These are phyloP conservation scores for Platycercus adscitus DNA, from an alignment of 2,113 vertebrate genomes.

Conservation along the genomic window DNA sequence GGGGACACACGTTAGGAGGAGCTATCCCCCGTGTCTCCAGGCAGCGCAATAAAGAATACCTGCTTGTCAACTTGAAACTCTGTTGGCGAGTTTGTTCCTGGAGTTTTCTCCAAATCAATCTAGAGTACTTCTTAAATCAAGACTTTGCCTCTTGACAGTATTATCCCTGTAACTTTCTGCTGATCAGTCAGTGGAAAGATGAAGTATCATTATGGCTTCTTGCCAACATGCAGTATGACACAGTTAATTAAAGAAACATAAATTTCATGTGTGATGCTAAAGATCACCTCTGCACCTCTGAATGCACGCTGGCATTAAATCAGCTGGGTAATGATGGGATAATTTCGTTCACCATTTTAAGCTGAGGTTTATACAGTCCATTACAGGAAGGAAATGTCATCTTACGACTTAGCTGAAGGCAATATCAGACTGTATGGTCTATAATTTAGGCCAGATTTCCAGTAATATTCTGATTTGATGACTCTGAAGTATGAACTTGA, in stretches of 20 bases:
- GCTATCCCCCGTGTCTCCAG: no score
- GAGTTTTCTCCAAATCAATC: background rate
- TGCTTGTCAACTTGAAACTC: no score
- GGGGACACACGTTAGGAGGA: no score
- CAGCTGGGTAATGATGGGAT: constrained; percentile 1
- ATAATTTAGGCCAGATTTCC: constrained; percentile 25
- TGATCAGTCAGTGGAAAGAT: background rate
- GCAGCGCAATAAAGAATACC: no score
- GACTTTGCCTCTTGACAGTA: background rate
- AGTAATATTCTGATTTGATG: constrained; percentile 10
- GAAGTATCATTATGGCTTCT: background rate
- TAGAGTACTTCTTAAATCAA: constrained; percentile 27
- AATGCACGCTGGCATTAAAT: constrained; percentile 20
- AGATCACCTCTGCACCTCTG: constrained; percentile 7
- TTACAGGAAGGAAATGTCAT: constrained; percentile 37
- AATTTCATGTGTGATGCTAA: background rate
- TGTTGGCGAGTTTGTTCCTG: no score
- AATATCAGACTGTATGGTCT: background rate
- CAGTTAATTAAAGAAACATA: constrained; percentile 48
- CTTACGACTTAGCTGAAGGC: background rate
- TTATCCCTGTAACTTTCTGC: background rate
- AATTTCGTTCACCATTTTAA: constrained; percentile 23
- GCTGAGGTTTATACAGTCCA: background rate
- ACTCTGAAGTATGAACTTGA: background rate
- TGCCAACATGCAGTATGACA: background rate